Percentiles rank a stretch among this genome's conserved stretches.
These are phyloP conservation scores for Hypercompe scribonia DNA, from an alignment of 2,888 invertebrate genomes.

Conservation along the genomic window DNA sequence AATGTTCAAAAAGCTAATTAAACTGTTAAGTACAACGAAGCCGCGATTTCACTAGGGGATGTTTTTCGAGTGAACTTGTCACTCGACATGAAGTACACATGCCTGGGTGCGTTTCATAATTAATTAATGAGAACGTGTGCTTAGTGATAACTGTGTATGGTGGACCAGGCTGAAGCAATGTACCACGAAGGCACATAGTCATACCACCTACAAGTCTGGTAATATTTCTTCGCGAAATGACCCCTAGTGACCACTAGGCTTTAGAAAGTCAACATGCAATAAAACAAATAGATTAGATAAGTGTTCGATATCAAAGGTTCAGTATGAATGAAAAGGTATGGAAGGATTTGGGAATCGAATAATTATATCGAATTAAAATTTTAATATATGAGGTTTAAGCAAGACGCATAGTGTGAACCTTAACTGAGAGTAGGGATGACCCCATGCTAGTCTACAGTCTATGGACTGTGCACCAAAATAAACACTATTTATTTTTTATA, in stretches of 20 bases:
- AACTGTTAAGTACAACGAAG: not conserved
- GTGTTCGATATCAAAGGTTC: not conserved
- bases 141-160: not conserved
- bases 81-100: too few relatives aligned
- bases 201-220: too few relatives aligned
- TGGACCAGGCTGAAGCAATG: not conserved
- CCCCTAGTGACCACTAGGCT: not conserved
- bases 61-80: not conserved
- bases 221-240: too few relatives aligned
- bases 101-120: too few relatives aligned
- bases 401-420: slow-evolving; percentile 28
- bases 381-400: slow-evolving; percentile 24
- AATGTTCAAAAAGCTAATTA: not conserved
- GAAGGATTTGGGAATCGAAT: slow-evolving; percentile 23
- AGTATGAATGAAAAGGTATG: slow-evolving; percentile 4
- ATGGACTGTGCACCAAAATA: slow-evolving; percentile 54
- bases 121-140: too few relatives aligned
- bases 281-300: not conserved
- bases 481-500: slow-evolving; percentile 7
- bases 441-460: slow-evolving; percentile 65
- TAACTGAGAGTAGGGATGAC: slow-evolving; percentile 46
- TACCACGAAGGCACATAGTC: too few relatives aligned
- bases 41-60: not conserved
- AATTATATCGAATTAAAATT: slow-evolving; percentile 15
- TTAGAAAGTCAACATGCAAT: not conserved